These are phyloP conservation scores for Drosophila nasuta DNA, from an alignment of 1,140 invertebrate genomes.

Conservation along the genomic window DNA sequence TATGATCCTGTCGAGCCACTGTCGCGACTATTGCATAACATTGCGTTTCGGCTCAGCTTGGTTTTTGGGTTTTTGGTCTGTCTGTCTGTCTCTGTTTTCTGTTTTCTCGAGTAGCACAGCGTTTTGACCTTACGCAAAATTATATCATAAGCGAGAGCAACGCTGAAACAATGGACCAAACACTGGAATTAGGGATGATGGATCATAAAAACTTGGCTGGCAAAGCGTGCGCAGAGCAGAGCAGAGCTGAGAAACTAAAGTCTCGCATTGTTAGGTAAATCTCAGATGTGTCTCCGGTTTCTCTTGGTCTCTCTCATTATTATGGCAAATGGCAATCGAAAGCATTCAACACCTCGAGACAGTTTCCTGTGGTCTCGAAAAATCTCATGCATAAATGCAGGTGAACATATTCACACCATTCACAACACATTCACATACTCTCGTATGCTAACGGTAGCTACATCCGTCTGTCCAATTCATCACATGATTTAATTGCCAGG, in stretches of 20 bases:
- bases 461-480: conserved; percentile 48
- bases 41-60: conserved; percentile 53
- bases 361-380: conserved; percentile 51
- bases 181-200: conserved; percentile 37
- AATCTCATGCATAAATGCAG: conserved; percentile 63
- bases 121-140: conserved; percentile 63
- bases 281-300: background rate
- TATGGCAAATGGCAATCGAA: conserved; percentile 18
- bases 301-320: conserved; percentile 14
- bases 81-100: background rate
- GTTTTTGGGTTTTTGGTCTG: conserved; percentile 14
- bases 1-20: conserved; percentile 48
- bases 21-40: conserved; percentile 69
- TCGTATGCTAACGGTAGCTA: conserved; percentile 66
- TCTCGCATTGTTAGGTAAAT: conserved; percentile 34
- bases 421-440: conserved; percentile 16
- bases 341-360: conserved; percentile 64
- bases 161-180: conserved; percentile 51
- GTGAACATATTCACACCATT: conserved; percentile 75
- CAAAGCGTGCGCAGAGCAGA: conserved; percentile 18
- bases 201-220: conserved; percentile 40
- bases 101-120: conserved; percentile 15
- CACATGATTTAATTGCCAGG: conserved; percentile 58
- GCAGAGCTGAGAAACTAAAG: background rate
- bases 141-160: conserved; percentile 70